Conservation (phyloP, 2,797 vertebrate genomes). For the Cirrhinus molitorella region DNA sequence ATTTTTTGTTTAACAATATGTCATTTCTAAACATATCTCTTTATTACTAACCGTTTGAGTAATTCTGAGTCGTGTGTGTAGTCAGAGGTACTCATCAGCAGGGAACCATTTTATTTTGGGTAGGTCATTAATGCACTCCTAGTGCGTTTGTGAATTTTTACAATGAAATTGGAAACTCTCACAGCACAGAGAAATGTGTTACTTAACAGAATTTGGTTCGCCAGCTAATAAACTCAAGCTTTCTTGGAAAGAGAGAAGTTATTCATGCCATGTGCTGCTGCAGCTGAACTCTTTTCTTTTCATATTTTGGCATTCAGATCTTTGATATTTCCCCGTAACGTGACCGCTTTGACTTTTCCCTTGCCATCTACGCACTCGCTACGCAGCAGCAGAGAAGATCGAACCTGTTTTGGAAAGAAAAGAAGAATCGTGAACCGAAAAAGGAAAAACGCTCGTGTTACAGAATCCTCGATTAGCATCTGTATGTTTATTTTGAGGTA, state of each 20-base stretch:
- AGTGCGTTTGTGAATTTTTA: neutral
- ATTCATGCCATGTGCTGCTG: neutral
- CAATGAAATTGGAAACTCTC: conserved; percentile 7
- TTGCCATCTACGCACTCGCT: neutral
- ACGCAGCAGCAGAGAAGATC: neutral
- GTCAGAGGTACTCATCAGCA: neutral
- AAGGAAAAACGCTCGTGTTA: neutral
- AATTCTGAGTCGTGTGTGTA: neutral
- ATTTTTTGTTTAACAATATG: neutral
- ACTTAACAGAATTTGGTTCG: conserved; percentile 2
- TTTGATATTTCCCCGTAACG: conserved; percentile 4
- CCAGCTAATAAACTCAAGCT: conserved; percentile 2
- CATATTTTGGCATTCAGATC: neutral
- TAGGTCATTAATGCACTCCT: neutral
- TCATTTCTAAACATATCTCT: neutral
- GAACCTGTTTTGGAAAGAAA: neutral
- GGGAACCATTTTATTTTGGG: neutral
- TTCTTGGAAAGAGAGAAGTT: neutral
- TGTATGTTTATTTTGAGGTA: neutral
- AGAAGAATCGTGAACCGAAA: neutral
- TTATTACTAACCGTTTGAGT: neutral
- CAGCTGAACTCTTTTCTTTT: neutral
- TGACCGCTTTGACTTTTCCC: neutral
- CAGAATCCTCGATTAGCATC: neutral
- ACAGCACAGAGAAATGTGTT: neutral